phyloP scores from a whole-genome alignment of 2,113 vertebrate genomes.

The Heliornis fulica region DNA sequence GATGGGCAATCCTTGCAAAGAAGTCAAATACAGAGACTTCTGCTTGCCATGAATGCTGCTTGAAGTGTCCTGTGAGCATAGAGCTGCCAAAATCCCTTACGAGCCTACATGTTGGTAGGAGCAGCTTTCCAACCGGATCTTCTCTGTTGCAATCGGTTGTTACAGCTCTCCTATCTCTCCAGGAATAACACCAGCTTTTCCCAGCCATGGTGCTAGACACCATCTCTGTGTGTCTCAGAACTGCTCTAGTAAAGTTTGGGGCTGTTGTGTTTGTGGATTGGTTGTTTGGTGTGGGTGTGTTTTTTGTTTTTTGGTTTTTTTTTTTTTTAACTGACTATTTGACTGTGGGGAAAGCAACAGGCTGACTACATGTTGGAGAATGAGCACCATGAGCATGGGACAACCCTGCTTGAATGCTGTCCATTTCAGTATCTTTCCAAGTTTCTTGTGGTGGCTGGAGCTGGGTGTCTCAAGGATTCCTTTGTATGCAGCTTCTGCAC shows the following conservation, averaged over 20 bases:
- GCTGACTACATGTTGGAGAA: not conserved
- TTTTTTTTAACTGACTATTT: not conserved
- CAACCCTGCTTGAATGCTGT: not conserved
- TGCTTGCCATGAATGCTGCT: not conserved
- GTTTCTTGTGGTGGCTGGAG: not conserved
- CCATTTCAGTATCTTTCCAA: not conserved
- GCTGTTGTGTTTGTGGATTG: too few relatives aligned
- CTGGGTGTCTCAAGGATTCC: not conserved
- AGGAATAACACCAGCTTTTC: not conserved
- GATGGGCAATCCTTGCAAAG: not conserved
- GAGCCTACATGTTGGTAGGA: not conserved
- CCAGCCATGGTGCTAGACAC: not conserved
- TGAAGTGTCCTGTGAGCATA: fast-evolving
- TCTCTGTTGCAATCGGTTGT: not conserved
- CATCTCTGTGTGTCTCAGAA: not conserved
- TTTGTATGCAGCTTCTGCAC: not conserved
- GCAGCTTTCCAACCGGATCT: not conserved
- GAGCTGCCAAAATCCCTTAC: not conserved
- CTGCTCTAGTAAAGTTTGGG: not conserved
- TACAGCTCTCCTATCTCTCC: too few relatives aligned
- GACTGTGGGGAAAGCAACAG: not conserved
- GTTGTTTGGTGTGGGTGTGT: not conserved
- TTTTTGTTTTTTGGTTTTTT: too few relatives aligned
- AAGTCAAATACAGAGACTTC: not conserved
- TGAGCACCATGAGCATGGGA: too few relatives aligned